Evolutionary conservation across 2,113 vertebrate genomes (phyloP), one percentile per base, ranked within the genome.

Genomic region (Leptocoma aspasia): DNA sequence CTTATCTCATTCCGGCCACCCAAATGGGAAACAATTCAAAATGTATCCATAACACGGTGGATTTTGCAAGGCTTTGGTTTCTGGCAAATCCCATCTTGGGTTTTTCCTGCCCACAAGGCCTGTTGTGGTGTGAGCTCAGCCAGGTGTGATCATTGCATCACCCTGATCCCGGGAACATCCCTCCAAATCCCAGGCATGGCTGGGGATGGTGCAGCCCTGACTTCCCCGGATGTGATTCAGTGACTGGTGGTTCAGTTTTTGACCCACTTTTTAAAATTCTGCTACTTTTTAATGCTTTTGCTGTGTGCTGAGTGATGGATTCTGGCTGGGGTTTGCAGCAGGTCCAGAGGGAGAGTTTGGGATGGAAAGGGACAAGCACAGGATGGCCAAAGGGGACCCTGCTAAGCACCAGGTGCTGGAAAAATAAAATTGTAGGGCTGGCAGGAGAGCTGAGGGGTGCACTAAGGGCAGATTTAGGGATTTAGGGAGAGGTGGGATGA

Each of bases 21-120:
- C 42, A 33, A 75, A 30, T 0, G 11, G 72, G 57, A 59, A 84
- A 13, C n/a, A 20, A 22, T 13, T 63, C 14, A 1, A 59, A 45
- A 82, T 7, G 17, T 5, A 35, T 64, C 82, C 2, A 4, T 54
- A 64, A 41, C n/a, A 8, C 0, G 4, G 53, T 31, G 53, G 53
- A 33, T 95, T 94, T 86, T 76, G 95, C 78, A 84, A 95, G 86
- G 9, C 66, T 79, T 44, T 57, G 81, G 83, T 72, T 86, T 76
- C 49, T 44, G 78, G 59, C 87, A 82, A 87, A 95, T 65, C 84
- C 49, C 61, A 28, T 26, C 52, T 21, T 0, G 0, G 15, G 5
- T 20, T 60, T 78, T 92, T 45, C 92, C 81, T 95, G 91, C 94
- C 95, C 78, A 94, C 65, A 1, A 96, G 93, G 92, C 69, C 41